Conservation (phyloP, 2,888 invertebrate genomes). For the Agapostemon virescens region DNA sequence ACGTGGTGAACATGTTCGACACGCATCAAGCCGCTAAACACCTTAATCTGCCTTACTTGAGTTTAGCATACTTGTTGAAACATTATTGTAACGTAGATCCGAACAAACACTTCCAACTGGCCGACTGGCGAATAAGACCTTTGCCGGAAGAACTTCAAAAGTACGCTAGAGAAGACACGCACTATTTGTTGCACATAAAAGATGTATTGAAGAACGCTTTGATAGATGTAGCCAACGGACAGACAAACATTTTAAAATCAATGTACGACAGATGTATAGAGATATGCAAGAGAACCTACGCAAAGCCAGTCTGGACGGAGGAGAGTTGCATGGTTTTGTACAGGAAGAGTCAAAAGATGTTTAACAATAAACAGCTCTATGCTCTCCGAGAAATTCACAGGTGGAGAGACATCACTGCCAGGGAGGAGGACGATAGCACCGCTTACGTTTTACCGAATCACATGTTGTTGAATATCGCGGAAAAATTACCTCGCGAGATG, state of each 20-base stretch:
- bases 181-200: constrained; percentile 95
- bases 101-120: constrained; percentile 95
- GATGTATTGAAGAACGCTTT: constrained; percentile 89
- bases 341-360: constrained; percentile 88
- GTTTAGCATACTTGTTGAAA: constrained; percentile 89
- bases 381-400: constrained; percentile 90
- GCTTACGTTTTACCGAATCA: constrained; percentile 97
- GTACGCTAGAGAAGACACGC: constrained; percentile 97
- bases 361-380: constrained; percentile 91
- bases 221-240: constrained; percentile 84
- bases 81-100: constrained; percentile 89
- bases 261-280: constrained; percentile 89
- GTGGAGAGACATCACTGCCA: constrained; percentile 94
- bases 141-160: constrained; percentile 89
- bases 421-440: constrained; percentile 94
- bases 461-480: constrained; percentile 95
- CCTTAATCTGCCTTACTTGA: constrained; percentile 86
- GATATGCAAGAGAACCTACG: constrained; percentile 89
- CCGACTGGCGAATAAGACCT: constrained; percentile 86
- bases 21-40: constrained; percentile 93
- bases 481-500: constrained; percentile 93
- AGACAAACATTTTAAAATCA: constrained; percentile 84
- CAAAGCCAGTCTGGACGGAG: constrained; percentile 87
- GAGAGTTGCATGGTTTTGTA: constrained; percentile 89
- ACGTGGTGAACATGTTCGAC: constrained; percentile 98